Conservation (phyloP, 2,888 invertebrate genomes). For the Agonum fuliginosum region DNA sequence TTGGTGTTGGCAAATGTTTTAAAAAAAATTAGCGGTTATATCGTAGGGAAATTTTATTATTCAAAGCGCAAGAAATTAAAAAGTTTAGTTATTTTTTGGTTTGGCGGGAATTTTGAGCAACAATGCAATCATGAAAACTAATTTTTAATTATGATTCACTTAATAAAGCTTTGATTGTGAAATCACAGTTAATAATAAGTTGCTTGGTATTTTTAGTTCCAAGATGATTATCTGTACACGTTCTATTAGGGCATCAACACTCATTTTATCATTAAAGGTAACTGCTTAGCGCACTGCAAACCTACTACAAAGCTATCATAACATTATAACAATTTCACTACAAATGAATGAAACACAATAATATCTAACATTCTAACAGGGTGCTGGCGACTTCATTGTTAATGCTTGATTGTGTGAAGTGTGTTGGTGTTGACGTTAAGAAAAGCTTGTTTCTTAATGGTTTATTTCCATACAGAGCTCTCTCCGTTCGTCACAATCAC, state of each 20-base stretch:
- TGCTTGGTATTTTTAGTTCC: constrained; percentile 72
- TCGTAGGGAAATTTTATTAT: too few species aligned
- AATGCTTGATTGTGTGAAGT: constrained; percentile 12
- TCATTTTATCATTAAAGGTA: constrained; percentile 48
- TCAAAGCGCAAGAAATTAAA: too few species aligned
- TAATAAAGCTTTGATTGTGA: constrained; percentile 28
- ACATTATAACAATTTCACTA: constrained; percentile 1
- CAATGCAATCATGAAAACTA: background rate
- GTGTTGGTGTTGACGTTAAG: background rate
- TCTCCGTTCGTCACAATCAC: constrained; percentile 76
- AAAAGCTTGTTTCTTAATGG: constrained; percentile 7
- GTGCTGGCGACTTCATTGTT: too few species aligned
- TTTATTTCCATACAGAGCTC: constrained; percentile 79
- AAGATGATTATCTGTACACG: constrained; percentile 75
- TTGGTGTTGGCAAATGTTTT: too few species aligned
- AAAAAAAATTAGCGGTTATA: too few species aligned
- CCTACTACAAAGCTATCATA: background rate
- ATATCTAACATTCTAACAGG: too few species aligned
- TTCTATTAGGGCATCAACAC: constrained; percentile 70
- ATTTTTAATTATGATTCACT: background rate
- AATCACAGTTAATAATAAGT: constrained; percentile 42
- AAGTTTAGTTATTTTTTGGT: background rate
- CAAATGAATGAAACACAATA: background rate
- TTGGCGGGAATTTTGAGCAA: background rate
- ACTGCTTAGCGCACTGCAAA: constrained; percentile 49